These are phyloP conservation scores for Steinernema khuongi DNA, from an alignment of 1,140 invertebrate genomes.

Conservation along the genomic window DNA sequence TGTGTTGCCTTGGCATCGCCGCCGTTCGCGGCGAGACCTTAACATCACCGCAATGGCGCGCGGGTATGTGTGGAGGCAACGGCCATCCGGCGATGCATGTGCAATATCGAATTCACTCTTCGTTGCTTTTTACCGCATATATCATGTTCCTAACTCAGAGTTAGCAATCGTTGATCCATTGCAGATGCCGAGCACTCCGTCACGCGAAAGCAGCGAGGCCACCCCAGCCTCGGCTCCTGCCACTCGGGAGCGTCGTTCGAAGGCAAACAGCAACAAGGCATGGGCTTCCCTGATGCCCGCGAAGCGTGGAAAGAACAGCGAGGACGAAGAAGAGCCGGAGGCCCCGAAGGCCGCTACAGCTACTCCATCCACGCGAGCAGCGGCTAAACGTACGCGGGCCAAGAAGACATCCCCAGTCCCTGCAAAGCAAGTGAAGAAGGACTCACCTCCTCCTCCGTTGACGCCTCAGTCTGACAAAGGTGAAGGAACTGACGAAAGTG, in stretches of 20 bases:
- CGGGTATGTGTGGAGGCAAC: background rate
- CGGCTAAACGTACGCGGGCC: background rate
- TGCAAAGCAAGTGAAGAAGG: background rate
- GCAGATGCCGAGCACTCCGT: background rate
- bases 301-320: background rate
- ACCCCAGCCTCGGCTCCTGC: background rate
- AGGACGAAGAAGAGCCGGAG: background rate
- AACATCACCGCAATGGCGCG: background rate
- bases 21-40: background rate
- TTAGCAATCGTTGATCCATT: background rate
- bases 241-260: constrained; percentile 8
- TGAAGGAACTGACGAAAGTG: background rate
- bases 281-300: background rate
- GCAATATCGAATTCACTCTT: background rate
- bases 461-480: background rate
- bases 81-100: background rate
- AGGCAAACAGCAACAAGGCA: background rate
- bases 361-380: background rate
- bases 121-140: background rate
- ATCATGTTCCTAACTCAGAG: background rate
- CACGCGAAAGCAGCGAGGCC: background rate
- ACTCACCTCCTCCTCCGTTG: background rate
- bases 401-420: background rate
- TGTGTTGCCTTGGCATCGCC: background rate
- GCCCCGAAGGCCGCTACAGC: background rate